Base-by-base conservation (phyloP, 1,140 invertebrate species). In the Tyrophagus putrescentiae region DNA sequence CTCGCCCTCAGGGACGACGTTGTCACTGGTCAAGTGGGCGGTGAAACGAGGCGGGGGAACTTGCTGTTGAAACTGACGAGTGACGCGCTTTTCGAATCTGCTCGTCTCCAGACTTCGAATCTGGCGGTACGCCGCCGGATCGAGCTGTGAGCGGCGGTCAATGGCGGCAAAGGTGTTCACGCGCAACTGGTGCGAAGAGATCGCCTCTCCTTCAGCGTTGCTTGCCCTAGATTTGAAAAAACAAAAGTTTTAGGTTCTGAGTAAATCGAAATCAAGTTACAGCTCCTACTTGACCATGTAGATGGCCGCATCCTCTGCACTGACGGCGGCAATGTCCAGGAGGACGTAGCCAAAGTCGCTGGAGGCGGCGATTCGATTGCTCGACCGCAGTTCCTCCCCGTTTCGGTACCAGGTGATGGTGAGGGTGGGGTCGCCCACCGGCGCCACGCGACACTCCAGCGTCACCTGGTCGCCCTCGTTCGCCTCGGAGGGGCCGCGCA, bases 361-460 rank as follows among this genome's bases (percentile, higher is more conserved):
- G 48, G 72, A 72, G 28, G 78, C 77, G 44, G 73, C 74, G 68
- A 78, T 80, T 23, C 80, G 81, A 80, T 82, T 77, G 85, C 84
- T 41, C 31, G 70, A 69, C 21, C 65, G 3, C 13, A 64, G 25
- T 60, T 87, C 84, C 63, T 81, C 76, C 67, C 87, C 90, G 70
- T 97, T 92, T 63, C 92, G 88, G 75, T 88, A 95, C 95, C 95
- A 99, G 76, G 95, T 87, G 0, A 98, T 89, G 59, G 83, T 81
- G 85, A 96, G 89, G 0, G 86, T 90, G 4, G 89, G 85, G 75
- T 97, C 92, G 70, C 91, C 92, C 0, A 92, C 87, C 0, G 91
- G 92, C 6, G 88, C 87, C 4, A 98, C 72, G 18, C 68, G 64
- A 57, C 67, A 69, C 59, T 71, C 70, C n/a, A 72, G 66, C 61